Base-by-base conservation (phyloP, 2,797 vertebrate species). In the Gymnothorax javanicus region DNA sequence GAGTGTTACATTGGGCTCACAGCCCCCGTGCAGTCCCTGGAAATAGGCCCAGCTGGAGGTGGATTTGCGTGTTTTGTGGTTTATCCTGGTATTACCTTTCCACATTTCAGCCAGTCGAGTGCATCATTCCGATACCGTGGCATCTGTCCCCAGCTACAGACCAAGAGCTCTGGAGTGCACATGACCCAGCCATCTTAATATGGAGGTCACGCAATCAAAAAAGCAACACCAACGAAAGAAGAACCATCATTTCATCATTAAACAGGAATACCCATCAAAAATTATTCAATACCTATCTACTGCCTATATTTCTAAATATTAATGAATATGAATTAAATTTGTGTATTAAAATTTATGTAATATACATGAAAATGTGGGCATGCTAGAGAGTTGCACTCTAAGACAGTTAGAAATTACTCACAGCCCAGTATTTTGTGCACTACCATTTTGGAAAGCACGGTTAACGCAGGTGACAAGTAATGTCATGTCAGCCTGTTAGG, bases 111-210 rank as follows among this genome's bases (percentile, higher is more conserved):
- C 96, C 96, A 97, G 95, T 97, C 95, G 95, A 97, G 96, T 97
- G 97, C 94, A 96, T 95, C 96, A 93, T 95, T 96, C 95, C 97
- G 97, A 97, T 97, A 97, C 97, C 97, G 95, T 94, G 95, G 95
- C 96, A 96, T 97, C 97, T 97, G 97, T 96, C 93, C 94, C 91
- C 93, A 89, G 91, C 93, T 94, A 93, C 95, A 89, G 91, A 94
- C 94, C 97, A 97, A 97, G 97, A 97, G 97, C 94, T 94, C 90
- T 87, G 2, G 52, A 85, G 93, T 81, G 82, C 54, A 89, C 89
- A 91, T 92, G 90, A 81, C 90, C 89, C 94, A 89, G 89, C 89
- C 93, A 91, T 6, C 91, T 83, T 88, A 85, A 90, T 89, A 86
- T 89, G 91, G 93, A 94, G 94, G 94, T 95, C 94, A 93, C 90